Conservation (phyloP, 2,113 vertebrate species). For the Tichodroma muraria region DNA sequence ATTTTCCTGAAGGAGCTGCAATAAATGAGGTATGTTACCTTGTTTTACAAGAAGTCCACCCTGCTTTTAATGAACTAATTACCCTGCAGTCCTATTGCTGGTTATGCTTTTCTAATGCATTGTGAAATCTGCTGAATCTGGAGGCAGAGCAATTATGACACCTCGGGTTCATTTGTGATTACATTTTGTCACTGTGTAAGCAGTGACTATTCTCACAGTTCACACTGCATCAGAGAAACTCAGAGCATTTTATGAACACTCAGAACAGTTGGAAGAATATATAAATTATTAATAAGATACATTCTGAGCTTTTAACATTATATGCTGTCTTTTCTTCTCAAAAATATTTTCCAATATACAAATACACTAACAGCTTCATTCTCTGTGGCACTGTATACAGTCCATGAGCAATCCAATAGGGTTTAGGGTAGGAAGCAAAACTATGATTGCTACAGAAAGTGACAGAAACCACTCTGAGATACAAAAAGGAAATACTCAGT, state of each 20-base stretch:
- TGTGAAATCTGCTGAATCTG: neutral
- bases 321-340: neutral
- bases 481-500: neutral
- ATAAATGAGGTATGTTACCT: neutral
- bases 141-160: neutral
- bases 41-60: neutral
- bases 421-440: neutral
- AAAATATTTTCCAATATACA: neutral
- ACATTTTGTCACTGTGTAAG: neutral
- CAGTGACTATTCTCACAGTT: neutral
- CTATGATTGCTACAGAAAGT: neutral
- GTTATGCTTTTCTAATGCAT: neutral
- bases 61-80: neutral
- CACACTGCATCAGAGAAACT: neutral
- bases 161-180: neutral
- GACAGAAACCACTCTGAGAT: neutral
- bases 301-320: neutral
- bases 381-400: neutral
- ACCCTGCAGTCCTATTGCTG: neutral
- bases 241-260: neutral
- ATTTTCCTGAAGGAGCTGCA: neutral
- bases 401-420: neutral
- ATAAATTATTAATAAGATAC: neutral
- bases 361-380: neutral
- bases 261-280: neutral